phyloP scores from a whole-genome alignment of 1,140 invertebrate species.

The Eupeodes corollae region DNA sequence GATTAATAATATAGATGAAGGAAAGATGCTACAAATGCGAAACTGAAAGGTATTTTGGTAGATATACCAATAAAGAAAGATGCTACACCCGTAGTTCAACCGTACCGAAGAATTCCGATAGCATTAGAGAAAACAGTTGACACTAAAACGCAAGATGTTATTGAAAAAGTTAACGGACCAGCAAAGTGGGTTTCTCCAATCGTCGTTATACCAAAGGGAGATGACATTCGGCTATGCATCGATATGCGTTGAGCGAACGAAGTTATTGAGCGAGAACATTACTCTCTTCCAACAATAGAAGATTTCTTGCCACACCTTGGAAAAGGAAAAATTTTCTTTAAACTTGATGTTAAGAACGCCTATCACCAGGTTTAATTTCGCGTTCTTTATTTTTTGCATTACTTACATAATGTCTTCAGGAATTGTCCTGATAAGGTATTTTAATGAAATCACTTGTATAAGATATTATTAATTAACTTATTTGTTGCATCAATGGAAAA shows the following conservation, averaged over 20 bases:
- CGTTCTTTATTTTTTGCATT: background rate
- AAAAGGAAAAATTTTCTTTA: background rate
- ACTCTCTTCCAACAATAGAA: background rate
- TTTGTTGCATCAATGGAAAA: background rate
- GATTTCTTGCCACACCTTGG: background rate
- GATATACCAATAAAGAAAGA: too few species aligned
- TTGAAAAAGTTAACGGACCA: too few species aligned
- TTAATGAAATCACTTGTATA: background rate
- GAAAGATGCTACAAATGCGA: too few species aligned
- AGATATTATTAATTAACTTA: background rate
- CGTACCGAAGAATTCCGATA: too few species aligned
- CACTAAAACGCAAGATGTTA: too few species aligned
- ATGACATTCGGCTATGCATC: constrained; percentile 12
- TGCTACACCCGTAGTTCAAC: too few species aligned
- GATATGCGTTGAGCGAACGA: constrained; percentile 33
- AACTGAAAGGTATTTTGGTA: too few species aligned
- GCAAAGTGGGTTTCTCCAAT: background rate
- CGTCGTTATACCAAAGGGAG: background rate
- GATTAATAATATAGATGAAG: too few species aligned
- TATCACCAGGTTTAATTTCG: background rate
- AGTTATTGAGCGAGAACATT: constrained; percentile 14
- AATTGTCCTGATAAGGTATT: background rate
- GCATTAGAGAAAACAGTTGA: too few species aligned
- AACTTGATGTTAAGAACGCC: background rate
- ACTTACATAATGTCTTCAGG: background rate